Evolutionary conservation across 1,140 invertebrate genomes (phyloP).

Genomic region (Ips typographus): DNA sequence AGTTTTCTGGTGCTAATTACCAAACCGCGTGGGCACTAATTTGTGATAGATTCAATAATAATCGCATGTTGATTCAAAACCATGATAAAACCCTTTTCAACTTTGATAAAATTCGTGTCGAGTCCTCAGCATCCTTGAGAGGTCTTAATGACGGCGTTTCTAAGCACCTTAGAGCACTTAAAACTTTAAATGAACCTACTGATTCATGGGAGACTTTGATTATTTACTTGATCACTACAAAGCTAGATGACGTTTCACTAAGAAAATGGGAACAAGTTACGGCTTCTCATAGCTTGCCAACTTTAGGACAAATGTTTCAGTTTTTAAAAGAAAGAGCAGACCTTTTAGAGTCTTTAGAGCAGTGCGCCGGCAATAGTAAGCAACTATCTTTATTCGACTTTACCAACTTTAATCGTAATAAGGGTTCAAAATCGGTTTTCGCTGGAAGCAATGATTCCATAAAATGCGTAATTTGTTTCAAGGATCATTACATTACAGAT

Average conservation of each 20-base stretch:
- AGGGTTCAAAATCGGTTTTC: not conserved
- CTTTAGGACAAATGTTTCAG: not conserved
- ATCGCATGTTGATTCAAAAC: slow-evolving; percentile 32
- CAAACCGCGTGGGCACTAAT: slow-evolving; percentile 42
- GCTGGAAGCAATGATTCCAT: not conserved
- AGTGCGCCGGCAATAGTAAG: no score
- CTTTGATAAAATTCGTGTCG: slow-evolving; percentile 30
- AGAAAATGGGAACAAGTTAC: slow-evolving; percentile 34
- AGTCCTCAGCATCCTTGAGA: slow-evolving; percentile 20
- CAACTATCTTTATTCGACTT: no score
- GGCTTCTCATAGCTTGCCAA: not conserved
- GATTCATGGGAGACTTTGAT: slow-evolving; percentile 38
- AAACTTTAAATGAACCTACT: slow-evolving; percentile 34
- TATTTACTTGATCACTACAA: slow-evolving; percentile 32
- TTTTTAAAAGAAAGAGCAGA: not conserved
- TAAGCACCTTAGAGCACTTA: slow-evolving; percentile 36
- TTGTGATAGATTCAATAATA: slow-evolving; percentile 44
- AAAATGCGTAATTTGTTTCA: not conserved
- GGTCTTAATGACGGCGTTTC: slow-evolving; percentile 26
- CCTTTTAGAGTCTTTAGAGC: no score
- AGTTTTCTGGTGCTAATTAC: slow-evolving; percentile 42
- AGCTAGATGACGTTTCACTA: slow-evolving; percentile 35
- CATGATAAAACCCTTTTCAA: slow-evolving; percentile 37
- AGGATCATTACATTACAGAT: not conserved
- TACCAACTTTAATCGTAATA: not conserved